These are phyloP conservation scores for Morinoia aosen DNA, from an alignment of 2,888 invertebrate genomes.

Conservation along the genomic window DNA sequence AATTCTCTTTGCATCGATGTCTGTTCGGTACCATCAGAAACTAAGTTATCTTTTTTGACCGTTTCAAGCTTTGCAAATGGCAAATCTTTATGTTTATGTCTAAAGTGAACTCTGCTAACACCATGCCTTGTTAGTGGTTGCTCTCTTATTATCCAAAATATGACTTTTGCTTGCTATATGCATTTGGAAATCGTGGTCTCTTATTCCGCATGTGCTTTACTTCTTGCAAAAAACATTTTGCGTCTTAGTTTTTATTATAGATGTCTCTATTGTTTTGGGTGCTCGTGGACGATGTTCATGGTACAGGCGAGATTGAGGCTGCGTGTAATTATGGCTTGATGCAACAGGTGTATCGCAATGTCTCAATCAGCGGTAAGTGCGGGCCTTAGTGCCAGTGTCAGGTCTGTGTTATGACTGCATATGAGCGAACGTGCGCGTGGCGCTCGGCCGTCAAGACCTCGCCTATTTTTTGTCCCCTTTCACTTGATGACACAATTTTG, in stretches of 20 bases:
- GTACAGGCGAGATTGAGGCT: constrained; percentile 15
- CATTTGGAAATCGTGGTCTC: background rate
- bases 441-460: constrained; percentile 41
- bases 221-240: background rate
- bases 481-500: constrained; percentile 51
- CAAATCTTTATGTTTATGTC: background rate
- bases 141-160: background rate
- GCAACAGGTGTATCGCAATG: constrained; percentile 45
- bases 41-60: background rate
- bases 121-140: background rate
- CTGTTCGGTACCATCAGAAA: background rate
- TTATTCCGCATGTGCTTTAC: background rate
- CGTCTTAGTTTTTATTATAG: background rate
- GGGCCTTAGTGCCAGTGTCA: constrained; percentile 18
- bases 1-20: background rate
- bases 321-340: constrained; percentile 45
- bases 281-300: constrained; percentile 7
- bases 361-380: constrained; percentile 41
- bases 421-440: constrained; percentile 33
- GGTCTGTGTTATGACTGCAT: constrained; percentile 41
- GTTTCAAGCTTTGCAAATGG: background rate
- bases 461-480: constrained; percentile 46
- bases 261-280: constrained; percentile 44
- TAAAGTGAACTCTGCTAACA: background rate
- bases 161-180: background rate